Base-by-base conservation (phyloP, 2,113 vertebrate species). In the Corydoras maculifer region DNA sequence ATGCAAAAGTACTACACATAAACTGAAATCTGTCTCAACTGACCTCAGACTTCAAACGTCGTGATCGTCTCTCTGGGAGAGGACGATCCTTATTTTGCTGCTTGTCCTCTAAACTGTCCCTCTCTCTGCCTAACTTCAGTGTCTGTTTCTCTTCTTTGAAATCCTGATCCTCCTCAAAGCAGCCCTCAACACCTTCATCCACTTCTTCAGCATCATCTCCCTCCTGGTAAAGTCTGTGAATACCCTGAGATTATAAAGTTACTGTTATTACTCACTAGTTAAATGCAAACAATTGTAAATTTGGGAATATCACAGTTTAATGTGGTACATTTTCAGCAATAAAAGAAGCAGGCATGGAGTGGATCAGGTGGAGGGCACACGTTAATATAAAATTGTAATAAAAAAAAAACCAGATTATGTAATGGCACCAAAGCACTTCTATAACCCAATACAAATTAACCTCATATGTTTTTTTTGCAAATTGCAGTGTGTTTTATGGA, bases 1-100 rank as follows among this genome's bases (percentile, higher is more conserved):
- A 43, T 43, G 35, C 35, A 43, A 43, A 43, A 43, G 35, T 43
- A 43, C 35, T 43, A 43, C 35, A 2, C 35, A 43, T 25, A 25
- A 25, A 25, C 18, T 25, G 18, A 54, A 48, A 31, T 25, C 13
- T 25, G 9, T 12, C 49, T 57, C 12, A 35, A 18, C 35, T 8
- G 48, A 89, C 88, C 88, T 91, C 89, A 14, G 88, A 89, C 62
- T 87, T 91, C 1, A 91, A 85, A 11, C 87, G 88, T 48, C 88
- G 84, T 59, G 90, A 91, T 3, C 88, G 84, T 59, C 88, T 82
- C 82, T 90, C 89, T 2, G 87, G 79, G 13, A 74, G 73, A 64
- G 78, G 65, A 11, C 63, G 78, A 0, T 86, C 82, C 79, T 87
- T 91, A 63, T 72, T 77, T 75, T 83, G 85, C 5, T 72, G 51